Conservation (phyloP, 2,113 vertebrate species). For the Verasper variegatus region DNA sequence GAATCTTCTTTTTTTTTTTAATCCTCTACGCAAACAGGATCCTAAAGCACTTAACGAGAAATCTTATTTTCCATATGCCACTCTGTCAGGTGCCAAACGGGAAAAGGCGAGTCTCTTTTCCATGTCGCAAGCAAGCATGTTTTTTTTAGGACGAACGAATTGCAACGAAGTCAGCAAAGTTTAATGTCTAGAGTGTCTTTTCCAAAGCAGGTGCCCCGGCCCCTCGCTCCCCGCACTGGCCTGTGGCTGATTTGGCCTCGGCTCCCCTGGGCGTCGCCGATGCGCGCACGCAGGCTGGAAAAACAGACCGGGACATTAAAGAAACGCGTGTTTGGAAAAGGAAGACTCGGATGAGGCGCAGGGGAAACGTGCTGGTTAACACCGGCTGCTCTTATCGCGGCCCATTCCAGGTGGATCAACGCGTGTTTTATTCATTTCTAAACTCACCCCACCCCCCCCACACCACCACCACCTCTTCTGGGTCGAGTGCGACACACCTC, state of each 20-base stretch:
- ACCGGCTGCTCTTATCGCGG: constrained; percentile 94
- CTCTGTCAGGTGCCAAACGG: constrained; percentile 67
- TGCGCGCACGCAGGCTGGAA: constrained; percentile 89
- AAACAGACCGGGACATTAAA: constrained; percentile 93
- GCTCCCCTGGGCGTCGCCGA: constrained; percentile 83
- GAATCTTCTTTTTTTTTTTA: constrained; percentile 54
- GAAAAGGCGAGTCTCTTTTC: constrained; percentile 79
- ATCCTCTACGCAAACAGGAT: constrained; percentile 70
- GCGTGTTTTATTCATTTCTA: constrained; percentile 78
- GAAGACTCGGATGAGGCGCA: constrained; percentile 93
- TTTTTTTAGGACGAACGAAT: constrained; percentile 66
- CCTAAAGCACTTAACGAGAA: constrained; percentile 67
- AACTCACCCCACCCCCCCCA: constrained; percentile 45
- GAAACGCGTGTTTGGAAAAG: constrained; percentile 92
- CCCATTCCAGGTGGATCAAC: constrained; percentile 88
- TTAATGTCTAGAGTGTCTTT: constrained; percentile 74
- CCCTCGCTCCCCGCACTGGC: constrained; percentile 62
- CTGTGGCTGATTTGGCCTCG: constrained; percentile 71
- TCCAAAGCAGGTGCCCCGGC: constrained; percentile 85
- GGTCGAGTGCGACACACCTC: constrained; percentile 77
- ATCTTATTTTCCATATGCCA: constrained; percentile 71
- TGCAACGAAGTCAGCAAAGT: constrained; percentile 78
- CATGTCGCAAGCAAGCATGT: constrained; percentile 75
- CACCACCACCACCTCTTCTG: constrained; percentile 59
- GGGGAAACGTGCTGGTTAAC: constrained; percentile 95